A percentile compares a stretch with the other conserved stretches of the same genome.
phyloP scores from a whole-genome alignment of 2,888 invertebrate genomes.

The Phortica okadai region DNA sequence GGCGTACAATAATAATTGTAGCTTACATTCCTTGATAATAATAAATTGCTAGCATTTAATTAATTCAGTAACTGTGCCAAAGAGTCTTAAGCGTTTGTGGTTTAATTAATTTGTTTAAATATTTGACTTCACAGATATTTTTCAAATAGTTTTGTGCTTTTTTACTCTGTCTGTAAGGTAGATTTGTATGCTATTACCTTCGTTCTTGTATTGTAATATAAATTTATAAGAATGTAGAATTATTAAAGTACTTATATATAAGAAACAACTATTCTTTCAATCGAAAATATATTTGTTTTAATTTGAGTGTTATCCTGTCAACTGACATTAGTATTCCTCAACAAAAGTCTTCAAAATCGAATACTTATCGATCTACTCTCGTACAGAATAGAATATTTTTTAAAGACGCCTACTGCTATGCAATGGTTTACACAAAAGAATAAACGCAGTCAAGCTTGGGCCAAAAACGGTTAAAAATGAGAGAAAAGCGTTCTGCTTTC shows the following conservation, averaged over 20 bases:
- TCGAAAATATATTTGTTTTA: background rate
- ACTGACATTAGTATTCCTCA: too few relatives aligned
- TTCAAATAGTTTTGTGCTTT: background rate
- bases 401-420: background rate
- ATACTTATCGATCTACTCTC: too few relatives aligned
- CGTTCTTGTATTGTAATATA: too few relatives aligned
- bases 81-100: slow-evolving; percentile 44
- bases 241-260: background rate
- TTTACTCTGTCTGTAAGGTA: background rate
- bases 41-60: background rate
- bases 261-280: too few relatives aligned
- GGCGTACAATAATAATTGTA: background rate
- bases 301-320: background rate
- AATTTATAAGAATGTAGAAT: too few relatives aligned
- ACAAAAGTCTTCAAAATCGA: too few relatives aligned
- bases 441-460: too few relatives aligned
- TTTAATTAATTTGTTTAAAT: background rate
- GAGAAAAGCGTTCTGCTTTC: too few relatives aligned
- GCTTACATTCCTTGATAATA: background rate
- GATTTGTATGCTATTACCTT: background rate
- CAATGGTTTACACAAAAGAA: background rate
- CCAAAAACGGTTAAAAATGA: too few relatives aligned
- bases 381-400: background rate
- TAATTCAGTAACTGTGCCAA: slow-evolving; percentile 56
- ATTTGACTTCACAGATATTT: background rate